These are phyloP conservation scores for Myotis findleyi DNA, from an alignment of 2,797 vertebrate species.

Conservation along the genomic window DNA sequence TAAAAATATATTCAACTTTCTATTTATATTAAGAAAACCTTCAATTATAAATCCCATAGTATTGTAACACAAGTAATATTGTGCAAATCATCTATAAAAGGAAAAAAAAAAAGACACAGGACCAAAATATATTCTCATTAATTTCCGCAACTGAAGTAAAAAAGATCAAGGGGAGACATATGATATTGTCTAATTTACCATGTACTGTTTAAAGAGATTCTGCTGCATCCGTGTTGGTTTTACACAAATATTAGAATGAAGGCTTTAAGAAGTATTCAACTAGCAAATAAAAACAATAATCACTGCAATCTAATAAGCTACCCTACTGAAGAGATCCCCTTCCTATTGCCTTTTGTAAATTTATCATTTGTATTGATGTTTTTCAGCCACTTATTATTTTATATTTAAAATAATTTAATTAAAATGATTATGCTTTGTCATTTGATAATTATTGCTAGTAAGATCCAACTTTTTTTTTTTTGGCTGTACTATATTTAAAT, in stretches of 20 bases:
- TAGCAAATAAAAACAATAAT: neutral
- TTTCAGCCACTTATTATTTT: neutral
- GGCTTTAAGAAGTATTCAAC: neutral
- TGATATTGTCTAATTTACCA: neutral
- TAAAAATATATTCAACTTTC: neutral
- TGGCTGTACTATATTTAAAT: neutral
- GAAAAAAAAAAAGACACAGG: neutral
- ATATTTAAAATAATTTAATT: slow-evolving; percentile 14
- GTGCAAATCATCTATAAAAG: neutral
- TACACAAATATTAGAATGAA: neutral
- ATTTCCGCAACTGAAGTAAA: neutral
- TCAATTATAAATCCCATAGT: neutral
- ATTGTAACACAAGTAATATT: neutral
- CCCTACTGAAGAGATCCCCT: neutral
- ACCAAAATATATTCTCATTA: neutral
- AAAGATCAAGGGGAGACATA: neutral
- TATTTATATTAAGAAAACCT: neutral
- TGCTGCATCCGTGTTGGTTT: neutral
- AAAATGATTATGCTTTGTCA: neutral
- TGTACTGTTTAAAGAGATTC: neutral
- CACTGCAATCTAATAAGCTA: neutral
- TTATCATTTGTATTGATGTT: neutral
- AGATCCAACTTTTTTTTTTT: neutral
- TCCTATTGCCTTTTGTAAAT: slow-evolving; percentile 39
- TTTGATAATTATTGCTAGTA: neutral